Base-by-base conservation (phyloP, 2,797 vertebrate genomes). In the Moxostoma hubbsi region DNA sequence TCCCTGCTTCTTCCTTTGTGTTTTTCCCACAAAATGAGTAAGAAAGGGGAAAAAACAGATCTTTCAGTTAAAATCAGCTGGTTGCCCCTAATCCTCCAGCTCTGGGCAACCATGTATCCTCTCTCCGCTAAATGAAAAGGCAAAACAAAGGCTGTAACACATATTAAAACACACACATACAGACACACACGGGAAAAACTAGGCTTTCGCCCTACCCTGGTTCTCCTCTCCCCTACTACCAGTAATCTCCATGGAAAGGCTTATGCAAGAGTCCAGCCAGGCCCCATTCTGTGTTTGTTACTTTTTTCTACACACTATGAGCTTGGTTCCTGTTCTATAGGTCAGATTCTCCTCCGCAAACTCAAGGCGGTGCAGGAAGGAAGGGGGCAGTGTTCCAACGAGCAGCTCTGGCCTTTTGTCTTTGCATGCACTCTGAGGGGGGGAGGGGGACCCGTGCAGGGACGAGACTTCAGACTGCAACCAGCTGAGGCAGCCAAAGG, bases 341-440 rank as follows among this genome's bases (percentile, higher is more conserved):
- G 88, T 91, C 87, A 86, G 90, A 89, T 89, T 89, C 45, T 81
- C 82, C 88, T 85, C 76, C 89, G 77, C 88, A 84, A 82, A 86
- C 87, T 85, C 86, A 86, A 73, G 85, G 82, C 83, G 50, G 80
- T 88, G 83, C 87, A 86, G 86, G 88, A 89, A 90, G 89, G 82
- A 89, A 91, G 91, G 90, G 91, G 93, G 90, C 92, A 92, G 91
- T 91, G 89, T 93, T 94, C 69, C 89, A 90, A 91, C 90, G 90
- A 89, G 87, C 90, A 75, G 87, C 91, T 86, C 91, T 87, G 94
- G 94, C 93, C 93, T 93, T 94, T 95, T 94, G 93, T 94, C 87
- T 95, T 76, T 72, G 67, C 81, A 73, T 72, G 64, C 49, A 65
- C 66, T 82, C 76, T 36, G 86, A 88, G 89, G 73, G 77, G 77